Conservation (phyloP, 2,797 vertebrate genomes). For the Acipenser transmontanus region DNA sequence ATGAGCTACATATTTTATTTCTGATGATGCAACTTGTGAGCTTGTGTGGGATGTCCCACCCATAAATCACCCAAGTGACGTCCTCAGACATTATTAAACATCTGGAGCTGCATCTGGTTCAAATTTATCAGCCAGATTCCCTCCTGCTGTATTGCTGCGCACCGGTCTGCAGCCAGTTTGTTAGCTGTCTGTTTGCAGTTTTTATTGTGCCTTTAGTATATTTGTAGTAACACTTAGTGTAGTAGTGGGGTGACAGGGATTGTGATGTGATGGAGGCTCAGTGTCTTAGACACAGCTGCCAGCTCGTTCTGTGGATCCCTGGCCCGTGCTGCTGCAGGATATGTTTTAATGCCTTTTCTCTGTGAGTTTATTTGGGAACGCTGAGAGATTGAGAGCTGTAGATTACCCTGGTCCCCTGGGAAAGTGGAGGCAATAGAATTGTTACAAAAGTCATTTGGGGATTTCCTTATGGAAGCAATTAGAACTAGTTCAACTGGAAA, state of each 20-base stretch:
- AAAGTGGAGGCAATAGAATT: background rate
- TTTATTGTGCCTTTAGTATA: no score
- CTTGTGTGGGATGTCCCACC: no score
- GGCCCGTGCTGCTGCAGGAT: background rate
- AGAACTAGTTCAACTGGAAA: background rate
- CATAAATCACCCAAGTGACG: no score
- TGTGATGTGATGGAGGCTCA: background rate
- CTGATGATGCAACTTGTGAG: no score
- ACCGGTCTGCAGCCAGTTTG: no score
- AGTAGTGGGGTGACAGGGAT: background rate
- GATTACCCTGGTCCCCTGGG: background rate
- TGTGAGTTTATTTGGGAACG: background rate
- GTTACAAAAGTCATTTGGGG: background rate
- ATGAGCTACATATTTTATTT: no score
- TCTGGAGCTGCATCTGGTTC: no score
- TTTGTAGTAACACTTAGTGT: background rate
- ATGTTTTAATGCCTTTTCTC: background rate
- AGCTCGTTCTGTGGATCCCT: background rate
- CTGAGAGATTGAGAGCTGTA: background rate
- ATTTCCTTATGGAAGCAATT: constrained; percentile 2
- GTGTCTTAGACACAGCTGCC: background rate
- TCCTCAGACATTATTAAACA: no score
- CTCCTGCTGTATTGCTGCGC: no score
- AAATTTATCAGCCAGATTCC: no score
- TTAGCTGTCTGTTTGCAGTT: no score